Evolutionary conservation across 64 coral and sea anemone genomes (phyloP), one percentile per base, ranked within the genome.

Genomic region (Stylophora pistillata): DNA sequence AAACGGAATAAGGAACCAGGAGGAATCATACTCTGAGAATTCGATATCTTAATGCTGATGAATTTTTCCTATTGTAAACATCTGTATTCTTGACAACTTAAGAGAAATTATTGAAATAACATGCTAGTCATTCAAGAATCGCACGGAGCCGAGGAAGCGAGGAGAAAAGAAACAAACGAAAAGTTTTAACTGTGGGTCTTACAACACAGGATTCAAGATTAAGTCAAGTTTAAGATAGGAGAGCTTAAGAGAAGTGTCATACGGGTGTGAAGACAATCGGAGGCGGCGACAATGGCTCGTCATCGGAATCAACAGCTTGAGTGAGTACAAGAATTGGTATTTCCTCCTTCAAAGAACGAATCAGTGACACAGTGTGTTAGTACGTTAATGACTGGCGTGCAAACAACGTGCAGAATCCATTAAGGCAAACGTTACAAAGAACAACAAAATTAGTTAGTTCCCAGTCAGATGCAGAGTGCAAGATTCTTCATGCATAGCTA

Each of bases 251-350:
- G 20, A 70, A 13, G 53, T 9, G 18, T 23, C 80, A 70, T 84
- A 84, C 80, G 34, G 80, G 37, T 15, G 32, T 53, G 32, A 69
- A 23, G 58, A 69, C 30, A 52, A 83, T 68, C 21, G 80, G 31
- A 69, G 80, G 80, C 20, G 80, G 62, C 41, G 80, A 62, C 10
- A 62, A 13, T 53, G 64, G 34, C 3, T 84, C 80, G 17, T 37
- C 76, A 56, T 63, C 60, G 53, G 80, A 84, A 64, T 84, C 58
- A 13, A 32, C 18, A 70, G 80, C 61, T 69, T 54, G 60, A 5
- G 80, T 69, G 62, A 84, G 80, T 5, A 84, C 62, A 84, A 84
- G 80, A 84, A 84, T 21, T 54, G 80, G 32, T 53, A 84, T 53
- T 37, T 84, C 80, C 32, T 84, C 80, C 80, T 84, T 84, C 0